Conservation (phyloP, 2,113 vertebrate species). For the Clarias gariepinus region DNA sequence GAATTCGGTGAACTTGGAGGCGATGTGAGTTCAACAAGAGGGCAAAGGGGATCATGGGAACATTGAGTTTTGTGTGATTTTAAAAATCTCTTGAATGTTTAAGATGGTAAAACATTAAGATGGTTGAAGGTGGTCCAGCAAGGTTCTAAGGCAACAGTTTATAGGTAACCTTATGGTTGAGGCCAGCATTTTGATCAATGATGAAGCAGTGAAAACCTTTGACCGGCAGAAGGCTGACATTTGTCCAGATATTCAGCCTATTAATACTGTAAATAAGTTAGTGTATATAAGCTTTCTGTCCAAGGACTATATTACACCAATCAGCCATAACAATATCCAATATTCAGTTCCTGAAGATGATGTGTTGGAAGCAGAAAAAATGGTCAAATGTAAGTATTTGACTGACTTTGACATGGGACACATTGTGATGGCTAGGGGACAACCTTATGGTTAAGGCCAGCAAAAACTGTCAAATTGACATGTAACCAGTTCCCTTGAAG, state of each 20-base stretch:
- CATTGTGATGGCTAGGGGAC: no score
- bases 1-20: conserved; percentile 36
- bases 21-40: conserved; percentile 31
- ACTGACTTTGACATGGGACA: no score
- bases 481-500: background rate
- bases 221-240: background rate
- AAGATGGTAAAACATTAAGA: background rate
- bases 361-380: no score
- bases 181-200: no score
- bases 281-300: background rate
- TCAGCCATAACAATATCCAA: no score
- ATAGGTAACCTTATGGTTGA: no score
- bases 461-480: no score
- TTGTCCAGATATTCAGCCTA: background rate
- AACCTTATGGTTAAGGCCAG: background rate
- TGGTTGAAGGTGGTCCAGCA: no score
- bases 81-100: background rate
- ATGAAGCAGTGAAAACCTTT: no score
- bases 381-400: no score
- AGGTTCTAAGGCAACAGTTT: no score
- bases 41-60: background rate
- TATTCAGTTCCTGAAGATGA: no score
- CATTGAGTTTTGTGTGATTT: background rate
- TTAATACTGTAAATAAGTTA: background rate
- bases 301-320: background rate